Conservation (phyloP, 2,888 invertebrate species). For the Amorpha juglandis region DNA sequence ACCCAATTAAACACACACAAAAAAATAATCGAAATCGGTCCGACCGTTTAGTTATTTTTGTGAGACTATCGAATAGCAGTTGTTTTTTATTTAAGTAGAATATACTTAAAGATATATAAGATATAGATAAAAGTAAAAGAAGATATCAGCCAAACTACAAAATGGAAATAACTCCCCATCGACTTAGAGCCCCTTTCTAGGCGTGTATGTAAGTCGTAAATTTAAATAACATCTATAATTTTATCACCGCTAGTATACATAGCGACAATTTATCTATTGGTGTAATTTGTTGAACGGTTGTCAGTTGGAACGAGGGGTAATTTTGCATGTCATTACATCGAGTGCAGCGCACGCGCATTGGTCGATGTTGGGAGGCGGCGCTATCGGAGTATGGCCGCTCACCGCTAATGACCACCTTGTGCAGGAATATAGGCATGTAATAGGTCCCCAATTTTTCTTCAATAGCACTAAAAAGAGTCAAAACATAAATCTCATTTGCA, state of each 20-base stretch:
- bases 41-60: too few relatives aligned
- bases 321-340: conserved; percentile 58
- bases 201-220: background rate
- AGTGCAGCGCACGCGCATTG: conserved; percentile 53
- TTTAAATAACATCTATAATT: background rate
- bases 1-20: too few relatives aligned
- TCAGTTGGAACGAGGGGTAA: conserved; percentile 45
- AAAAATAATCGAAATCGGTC: too few relatives aligned
- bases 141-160: too few relatives aligned
- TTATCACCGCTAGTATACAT: conserved; percentile 25
- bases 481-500: conserved; percentile 12
- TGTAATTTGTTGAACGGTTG: conserved; percentile 45
- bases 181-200: background rate
- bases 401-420: background rate
- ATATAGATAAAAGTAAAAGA: too few relatives aligned
- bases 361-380: conserved; percentile 50
- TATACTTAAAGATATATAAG: too few relatives aligned
- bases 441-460: conserved; percentile 10
- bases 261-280: conserved; percentile 30
- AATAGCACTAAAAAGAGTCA: conserved; percentile 23
- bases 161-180: background rate
- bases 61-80: too few relatives aligned
- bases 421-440: conserved; percentile 14
- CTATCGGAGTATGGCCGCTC: conserved; percentile 35
- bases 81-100: too few relatives aligned